Percentiles rank a stretch among this genome's conserved stretches.
Evolutionary conservation across 2,888 invertebrate species (phyloP).

Genomic region (Mycalesis mineus): DNA sequence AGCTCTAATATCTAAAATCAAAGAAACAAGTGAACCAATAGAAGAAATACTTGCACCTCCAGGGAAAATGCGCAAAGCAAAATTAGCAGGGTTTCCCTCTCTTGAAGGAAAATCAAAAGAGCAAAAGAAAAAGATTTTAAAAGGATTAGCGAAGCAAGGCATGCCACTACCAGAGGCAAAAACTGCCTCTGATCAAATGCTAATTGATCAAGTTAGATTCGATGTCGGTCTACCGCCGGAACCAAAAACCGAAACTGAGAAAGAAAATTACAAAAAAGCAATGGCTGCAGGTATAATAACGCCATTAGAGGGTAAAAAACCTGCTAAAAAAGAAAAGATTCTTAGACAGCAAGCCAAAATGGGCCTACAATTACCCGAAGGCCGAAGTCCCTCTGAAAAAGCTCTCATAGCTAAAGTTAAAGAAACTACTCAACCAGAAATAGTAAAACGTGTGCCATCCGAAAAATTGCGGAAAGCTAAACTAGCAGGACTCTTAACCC

Average conservation of each 20-base stretch:
- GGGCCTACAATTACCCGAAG: conserved; percentile 38
- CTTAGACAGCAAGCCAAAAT: conserved; percentile 30
- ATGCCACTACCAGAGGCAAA: no score
- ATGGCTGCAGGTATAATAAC: conserved; percentile 33
- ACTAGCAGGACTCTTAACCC: no score
- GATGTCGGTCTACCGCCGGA: conserved; percentile 38
- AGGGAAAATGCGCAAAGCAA: no score
- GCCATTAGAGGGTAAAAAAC: conserved; percentile 37
- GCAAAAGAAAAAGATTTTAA: no score
- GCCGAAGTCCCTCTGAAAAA: conserved; percentile 36
- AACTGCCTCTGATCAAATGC: conserved; percentile 10
- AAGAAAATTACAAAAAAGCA: conserved; percentile 29
- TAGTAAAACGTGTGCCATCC: no score
- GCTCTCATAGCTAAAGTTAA: conserved; percentile 31
- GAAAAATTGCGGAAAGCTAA: no score
- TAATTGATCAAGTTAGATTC: conserved; percentile 34
- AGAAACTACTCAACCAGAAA: no score
- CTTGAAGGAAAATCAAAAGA: no score
- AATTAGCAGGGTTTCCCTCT: no score
- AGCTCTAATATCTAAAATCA: conserved; percentile 19
- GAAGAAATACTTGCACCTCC: background rate
- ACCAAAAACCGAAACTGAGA: conserved; percentile 27
- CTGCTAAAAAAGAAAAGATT: conserved; percentile 37
- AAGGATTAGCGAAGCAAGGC: no score
- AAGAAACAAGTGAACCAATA: background rate